These are phyloP conservation scores for Cheilosia soror DNA, from an alignment of 2,888 invertebrate genomes.

Conservation along the genomic window DNA sequence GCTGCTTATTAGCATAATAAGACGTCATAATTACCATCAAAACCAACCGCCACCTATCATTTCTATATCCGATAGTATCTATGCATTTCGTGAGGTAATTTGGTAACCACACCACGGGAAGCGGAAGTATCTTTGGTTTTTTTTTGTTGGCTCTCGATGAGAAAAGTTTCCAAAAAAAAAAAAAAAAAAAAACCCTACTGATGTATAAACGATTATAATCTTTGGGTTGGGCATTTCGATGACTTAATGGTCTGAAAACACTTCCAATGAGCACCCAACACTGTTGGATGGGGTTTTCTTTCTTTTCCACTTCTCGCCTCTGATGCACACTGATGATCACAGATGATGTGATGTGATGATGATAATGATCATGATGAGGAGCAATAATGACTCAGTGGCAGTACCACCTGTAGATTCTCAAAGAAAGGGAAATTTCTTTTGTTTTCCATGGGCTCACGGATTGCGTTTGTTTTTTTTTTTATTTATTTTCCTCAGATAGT, in stretches of 20 bases:
- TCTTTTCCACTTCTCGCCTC: constrained; percentile 6
- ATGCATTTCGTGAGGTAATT: constrained; percentile 21
- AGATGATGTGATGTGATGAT: constrained; percentile 18
- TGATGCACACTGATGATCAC: constrained; percentile 31
- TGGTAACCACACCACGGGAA: constrained; percentile 17
- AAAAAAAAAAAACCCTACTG: constrained; percentile 4
- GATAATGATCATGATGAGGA: constrained; percentile 20
- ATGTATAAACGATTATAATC: constrained; percentile 21
- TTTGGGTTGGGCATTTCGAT: constrained; percentile 42
- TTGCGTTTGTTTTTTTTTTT: background rate
- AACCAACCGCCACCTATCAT: background rate
- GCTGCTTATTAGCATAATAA: constrained; percentile 4
- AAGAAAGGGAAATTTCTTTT: constrained; percentile 33
- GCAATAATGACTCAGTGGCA: constrained; percentile 28
- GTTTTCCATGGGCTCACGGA: background rate
- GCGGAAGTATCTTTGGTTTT: constrained; percentile 35
- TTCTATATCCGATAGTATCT: constrained; percentile 19
- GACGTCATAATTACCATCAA: constrained; percentile 24
- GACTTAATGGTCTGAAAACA: constrained; percentile 44
- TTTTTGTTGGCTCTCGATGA: background rate
- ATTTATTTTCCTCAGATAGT: background rate
- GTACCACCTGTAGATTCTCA: constrained; percentile 27
- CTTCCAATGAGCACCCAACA: constrained; percentile 27
- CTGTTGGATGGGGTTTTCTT: constrained; percentile 7
- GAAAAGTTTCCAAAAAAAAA: constrained; percentile 13